Conservation (phyloP, 1,140 invertebrate genomes). For the Neodiprion fabricii region DNA sequence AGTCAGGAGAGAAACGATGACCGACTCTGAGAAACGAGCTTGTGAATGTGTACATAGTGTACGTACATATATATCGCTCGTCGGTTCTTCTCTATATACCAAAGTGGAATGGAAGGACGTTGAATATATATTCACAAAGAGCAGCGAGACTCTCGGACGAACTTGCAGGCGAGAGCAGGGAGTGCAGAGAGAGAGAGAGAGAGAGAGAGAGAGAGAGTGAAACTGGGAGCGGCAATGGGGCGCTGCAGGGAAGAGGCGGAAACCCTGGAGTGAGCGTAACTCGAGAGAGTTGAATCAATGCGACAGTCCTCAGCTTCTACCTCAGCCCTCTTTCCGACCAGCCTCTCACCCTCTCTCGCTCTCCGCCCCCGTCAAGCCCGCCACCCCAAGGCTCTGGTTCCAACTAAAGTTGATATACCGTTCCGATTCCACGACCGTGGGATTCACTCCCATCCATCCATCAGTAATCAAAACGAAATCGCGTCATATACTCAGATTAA, state of each 20-base stretch:
- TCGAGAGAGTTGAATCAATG: neutral
- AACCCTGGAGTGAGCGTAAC: neutral
- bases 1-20: no score
- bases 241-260: neutral
- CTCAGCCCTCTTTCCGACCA: neutral
- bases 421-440: no score
- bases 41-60: neutral
- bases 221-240: neutral
- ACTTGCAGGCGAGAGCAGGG: neutral
- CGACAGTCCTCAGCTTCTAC: conserved; percentile 4
- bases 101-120: conserved; percentile 2
- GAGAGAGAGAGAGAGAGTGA: no score
- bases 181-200: neutral
- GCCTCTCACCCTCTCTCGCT: neutral
- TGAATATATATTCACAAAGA: conserved; percentile 1
- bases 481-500: no score
- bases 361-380: neutral
- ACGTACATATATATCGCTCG: neutral
- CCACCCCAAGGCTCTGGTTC: neutral
- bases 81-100: neutral
- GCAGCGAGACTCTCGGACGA: neutral
- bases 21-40: neutral
- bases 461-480: no score
- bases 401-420: neutral
- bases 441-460: no score